Percentiles rank a stretch among this genome's conserved stretches.
Evolutionary conservation across 1,140 invertebrate species (phyloP).

Genomic region (Drosophila ogumai): DNA sequence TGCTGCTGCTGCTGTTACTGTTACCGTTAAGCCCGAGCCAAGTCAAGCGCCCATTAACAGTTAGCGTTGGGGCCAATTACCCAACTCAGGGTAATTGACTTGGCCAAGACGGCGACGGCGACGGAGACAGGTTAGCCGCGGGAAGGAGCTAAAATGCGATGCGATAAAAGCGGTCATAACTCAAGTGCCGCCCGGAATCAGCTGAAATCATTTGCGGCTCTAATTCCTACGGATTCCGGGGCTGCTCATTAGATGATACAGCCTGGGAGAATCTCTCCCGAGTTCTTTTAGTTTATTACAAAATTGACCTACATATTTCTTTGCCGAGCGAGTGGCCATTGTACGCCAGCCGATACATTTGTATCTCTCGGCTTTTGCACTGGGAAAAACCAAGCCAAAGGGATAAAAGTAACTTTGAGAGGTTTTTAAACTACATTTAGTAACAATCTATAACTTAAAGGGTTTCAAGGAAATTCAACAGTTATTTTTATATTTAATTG

Average conservation of each 20-base stretch:
- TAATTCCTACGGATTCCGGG: conserved; percentile 34
- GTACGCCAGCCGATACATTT: conserved; percentile 48
- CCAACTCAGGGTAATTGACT: conserved; percentile 72
- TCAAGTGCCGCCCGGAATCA: conserved; percentile 58
- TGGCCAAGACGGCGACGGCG: conserved; percentile 8
- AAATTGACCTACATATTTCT: conserved; percentile 80
- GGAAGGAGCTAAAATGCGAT: conserved; percentile 11
- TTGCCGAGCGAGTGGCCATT: conserved; percentile 49
- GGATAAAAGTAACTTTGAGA: not conserved
- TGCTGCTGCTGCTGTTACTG: conserved; percentile 27
- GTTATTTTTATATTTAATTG: not conserved
- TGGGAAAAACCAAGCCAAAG: not conserved
- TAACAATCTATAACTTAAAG: no score
- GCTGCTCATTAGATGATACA: conserved; percentile 14
- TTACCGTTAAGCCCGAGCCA: conserved; percentile 77
- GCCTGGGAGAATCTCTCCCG: conserved; percentile 20
- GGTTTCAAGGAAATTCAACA: not conserved
- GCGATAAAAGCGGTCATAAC: conserved; percentile 31
- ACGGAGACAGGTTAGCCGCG: not conserved
- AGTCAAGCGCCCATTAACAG: conserved; percentile 78
- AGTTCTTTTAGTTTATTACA: conserved; percentile 75
- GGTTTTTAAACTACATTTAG: not conserved
- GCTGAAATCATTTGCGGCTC: conserved; percentile 56
- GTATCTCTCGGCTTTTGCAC: conserved; percentile 20
- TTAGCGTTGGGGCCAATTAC: conserved; percentile 75